Evolutionary conservation across 2,797 vertebrate species (phyloP), one percentile per base, ranked within the genome.

Genomic region (Antrozous pallidus): DNA sequence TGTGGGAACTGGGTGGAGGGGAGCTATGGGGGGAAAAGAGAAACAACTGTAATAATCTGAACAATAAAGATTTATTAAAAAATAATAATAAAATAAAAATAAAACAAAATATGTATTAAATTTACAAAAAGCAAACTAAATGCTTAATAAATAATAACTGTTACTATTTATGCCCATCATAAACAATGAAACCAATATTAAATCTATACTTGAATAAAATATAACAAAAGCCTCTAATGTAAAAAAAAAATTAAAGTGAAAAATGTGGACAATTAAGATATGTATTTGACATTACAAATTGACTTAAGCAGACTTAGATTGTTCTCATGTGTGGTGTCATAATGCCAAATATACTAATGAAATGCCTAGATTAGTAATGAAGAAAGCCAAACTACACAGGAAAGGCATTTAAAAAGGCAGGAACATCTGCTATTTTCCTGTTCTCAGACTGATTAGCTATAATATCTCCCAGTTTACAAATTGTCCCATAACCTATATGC

Each of bases 331-430:
- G 38, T 71, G 17, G 16, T 3, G 16, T 58, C 12, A 14, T 73
- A 88, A 71, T 85, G 28, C 84, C 26, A 95, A 83, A 93, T 88
- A 73, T 9, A 26, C 40, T 67, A 87, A 47, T 67, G 18, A 91
- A 81, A 81, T 61, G 28, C 7, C 16, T 61, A 93, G 10, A 73
- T 17, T 54, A 71, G 45, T 28, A 94, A 54, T 91, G 42, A 87
- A 83, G 42, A 42, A 67, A 40, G 2, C 91, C 8, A 28, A 69
- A 79, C 26, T 67, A 56, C 5, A 70, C 24, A 96, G 28, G 16
- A 7, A 93, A 95, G n/a, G 12, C 22, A 77, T 13, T 75, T 12
- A 16, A 86, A 67, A 63, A 80, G 6, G 13, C n/a, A 67, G 28
- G 83, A 74, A 74, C 10, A 58, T 40, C 33, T 86, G 31, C 42